Conservation (phyloP, 2,113 vertebrate genomes). For the Sander lucioperca region DNA sequence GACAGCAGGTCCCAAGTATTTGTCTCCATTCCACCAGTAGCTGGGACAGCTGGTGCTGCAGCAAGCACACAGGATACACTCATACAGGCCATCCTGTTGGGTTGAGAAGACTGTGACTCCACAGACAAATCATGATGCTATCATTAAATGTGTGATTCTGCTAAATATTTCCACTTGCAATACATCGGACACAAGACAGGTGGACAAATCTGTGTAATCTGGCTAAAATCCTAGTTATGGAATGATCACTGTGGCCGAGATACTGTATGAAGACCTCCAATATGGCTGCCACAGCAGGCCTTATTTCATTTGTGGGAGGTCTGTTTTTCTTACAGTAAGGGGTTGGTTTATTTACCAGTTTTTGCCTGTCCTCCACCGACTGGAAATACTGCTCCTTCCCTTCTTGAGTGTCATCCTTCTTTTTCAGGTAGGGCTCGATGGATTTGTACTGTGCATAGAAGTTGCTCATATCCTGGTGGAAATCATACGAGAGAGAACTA, state of each 20-base stretch:
- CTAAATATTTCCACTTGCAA: neutral
- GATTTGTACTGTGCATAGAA: conserved; percentile 98
- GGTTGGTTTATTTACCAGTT: conserved; percentile 85
- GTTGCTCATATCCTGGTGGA: conserved; percentile 92
- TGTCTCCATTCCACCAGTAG: conserved; percentile 97
- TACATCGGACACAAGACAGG: neutral
- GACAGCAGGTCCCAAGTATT: conserved; percentile 92
- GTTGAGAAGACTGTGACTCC: neutral
- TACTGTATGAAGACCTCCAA: neutral
- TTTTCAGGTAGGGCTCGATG: conserved; percentile 95
- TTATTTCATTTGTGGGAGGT: neutral
- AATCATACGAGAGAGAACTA: neutral
- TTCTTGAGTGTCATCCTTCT: conserved; percentile 89
- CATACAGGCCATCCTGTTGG: conserved; percentile 91
- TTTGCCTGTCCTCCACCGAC: conserved; percentile 93
- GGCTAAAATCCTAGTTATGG: neutral
- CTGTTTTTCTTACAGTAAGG: neutral
- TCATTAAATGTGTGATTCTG: neutral
- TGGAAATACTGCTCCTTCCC: conserved; percentile 94
- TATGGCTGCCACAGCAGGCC: neutral
- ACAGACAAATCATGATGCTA: neutral
- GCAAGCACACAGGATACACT: conserved; percentile 95
- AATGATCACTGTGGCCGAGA: neutral
- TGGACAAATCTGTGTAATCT: neutral
- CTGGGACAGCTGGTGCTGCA: conserved; percentile 97